Base-by-base conservation (phyloP, 2,888 invertebrate genomes). In the Eudasyphora cyanicolor region DNA sequence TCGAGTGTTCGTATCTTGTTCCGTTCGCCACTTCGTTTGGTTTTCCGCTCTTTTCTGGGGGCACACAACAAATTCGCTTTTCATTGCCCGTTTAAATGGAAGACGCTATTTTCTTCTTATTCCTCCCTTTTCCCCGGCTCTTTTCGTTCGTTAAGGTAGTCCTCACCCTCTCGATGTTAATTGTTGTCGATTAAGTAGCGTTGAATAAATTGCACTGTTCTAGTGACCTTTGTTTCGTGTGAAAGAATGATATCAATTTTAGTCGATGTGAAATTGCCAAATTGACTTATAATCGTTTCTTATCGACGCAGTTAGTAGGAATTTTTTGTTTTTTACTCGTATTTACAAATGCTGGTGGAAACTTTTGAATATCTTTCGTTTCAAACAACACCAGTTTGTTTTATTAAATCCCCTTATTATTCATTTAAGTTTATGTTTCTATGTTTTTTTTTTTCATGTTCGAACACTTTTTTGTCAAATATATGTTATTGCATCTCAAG, bases 201-300 rank as follows among this genome's bases (percentile, higher is more conserved):
- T 64, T 27, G 38, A 42, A 69, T 17, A 29, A 21, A 69, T 24
- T 71, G 32, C 49, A 38, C 60, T 82, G 69, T 75, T 75, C 77
- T 70, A 75, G n/a, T 82, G 67, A 79, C 79, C 79, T 82, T 82
- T 76, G 75, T 64, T 60, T 24, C 67, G 12, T 21, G 24, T 54
- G 32, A 73, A 64, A 7, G 32, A 38, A 35, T 74, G 21, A 51
- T 82, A 78, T 73, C 45, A 73, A 73, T 74, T 74, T 27, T 77
- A 1, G 54, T 3, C 0, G 24, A 54, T n/a, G n/a, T n/a, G n/a
- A n/a, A 6, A 8, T 32, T 32, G 4, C 32, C 32, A 32, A 32
- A 54, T 19, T 21, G 54, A 21, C 21, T 54, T 54, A 8, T 21
- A 21, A 54, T 54, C 54, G 6, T 17, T 49, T 32, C 54, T 32